phyloP scores from a whole-genome alignment of 2,888 invertebrate species.

The Drosophila mimetica region DNA sequence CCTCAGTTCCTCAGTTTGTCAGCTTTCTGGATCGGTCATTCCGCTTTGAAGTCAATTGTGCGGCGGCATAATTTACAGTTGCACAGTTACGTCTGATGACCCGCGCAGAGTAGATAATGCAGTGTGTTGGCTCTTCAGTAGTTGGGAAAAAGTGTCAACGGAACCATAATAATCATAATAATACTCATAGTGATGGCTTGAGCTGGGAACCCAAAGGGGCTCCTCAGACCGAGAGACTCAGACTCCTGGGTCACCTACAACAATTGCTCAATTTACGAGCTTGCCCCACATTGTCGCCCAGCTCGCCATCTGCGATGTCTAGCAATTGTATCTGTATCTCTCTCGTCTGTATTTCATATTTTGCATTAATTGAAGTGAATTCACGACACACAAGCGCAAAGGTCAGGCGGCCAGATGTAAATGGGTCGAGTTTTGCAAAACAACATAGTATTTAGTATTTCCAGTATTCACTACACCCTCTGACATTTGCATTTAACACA shows the following conservation, averaged over 20 bases:
- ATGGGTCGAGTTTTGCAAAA: constrained; percentile 59
- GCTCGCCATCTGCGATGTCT: not conserved
- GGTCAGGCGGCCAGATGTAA: constrained; percentile 67
- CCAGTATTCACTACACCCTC: not conserved
- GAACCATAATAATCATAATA: constrained; percentile 3
- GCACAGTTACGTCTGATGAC: constrained; percentile 26
- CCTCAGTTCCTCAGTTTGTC: not conserved
- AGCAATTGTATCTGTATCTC: constrained; percentile 3
- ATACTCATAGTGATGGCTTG: constrained; percentile 7
- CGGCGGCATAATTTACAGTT: constrained; percentile 36
- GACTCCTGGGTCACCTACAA: constrained; percentile 34
- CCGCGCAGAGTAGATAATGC: constrained; percentile 32
- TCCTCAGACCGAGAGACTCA: not conserved
- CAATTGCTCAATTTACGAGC: constrained; percentile 43
- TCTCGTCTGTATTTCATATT: constrained; percentile 47
- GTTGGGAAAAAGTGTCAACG: constrained; percentile 35
- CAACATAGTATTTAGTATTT: not conserved
- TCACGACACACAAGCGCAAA: constrained; percentile 61
- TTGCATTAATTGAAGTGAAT: constrained; percentile 76
- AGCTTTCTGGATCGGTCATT: constrained; percentile 15
- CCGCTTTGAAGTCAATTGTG: constrained; percentile 39
- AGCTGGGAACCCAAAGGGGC: constrained; percentile 18
- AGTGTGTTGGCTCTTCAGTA: not conserved
- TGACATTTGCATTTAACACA: constrained; percentile 26
- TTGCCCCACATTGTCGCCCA: constrained; percentile 16